Evolutionary conservation across 2,888 invertebrate species (phyloP), one percentile per base, ranked within the genome.

Genomic region (Eristalinus sepulchralis): DNA sequence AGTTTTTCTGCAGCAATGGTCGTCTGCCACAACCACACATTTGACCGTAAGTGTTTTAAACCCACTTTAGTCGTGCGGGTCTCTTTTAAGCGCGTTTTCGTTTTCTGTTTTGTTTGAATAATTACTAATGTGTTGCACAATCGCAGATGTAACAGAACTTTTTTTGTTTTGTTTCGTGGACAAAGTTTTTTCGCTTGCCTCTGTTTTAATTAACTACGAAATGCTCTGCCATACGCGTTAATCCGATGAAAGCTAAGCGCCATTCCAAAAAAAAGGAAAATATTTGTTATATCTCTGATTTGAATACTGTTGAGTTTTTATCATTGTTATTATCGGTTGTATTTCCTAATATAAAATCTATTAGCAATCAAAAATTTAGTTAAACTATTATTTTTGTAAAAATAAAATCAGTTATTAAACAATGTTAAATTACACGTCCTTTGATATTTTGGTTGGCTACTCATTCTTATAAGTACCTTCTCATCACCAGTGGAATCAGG

Each of bases 291-390:
- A 34, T 67, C 53, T 36, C 5, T n/a, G 8, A 47, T n/a, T 33
- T 70, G 71, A 36, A 63, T 17, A 67, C 8, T 59, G 27, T 27
- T 3, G 2, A 5, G 2, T 27, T 27, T 27, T 27, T 27, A 5
- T 27, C 5, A 68, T 53, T 77, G 24, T 78, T 81, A 77, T 77
- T 75, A 79, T 78, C 78, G 71, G 66, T 71, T 62, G 70, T 73
- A 71, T 34, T 60, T 78, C 64, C 85, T 85, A 85, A 82, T 85
- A 82, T 73, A 82, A 85, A 85, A 85, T 82, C 77, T 85, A 83
- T 83, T 83, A 86, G 86, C 78, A 78, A 86, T 62, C 67, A n/a
- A 66, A 27, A 24, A 22, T 31, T 60, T 27, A 33, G 70, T 55
- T 71, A 20, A 6, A 70, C 47, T 20, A 68, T 79, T 47, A 60